These are phyloP conservation scores for Panthera uncia DNA, from an alignment of 2,113 vertebrate species.

Conservation along the genomic window DNA sequence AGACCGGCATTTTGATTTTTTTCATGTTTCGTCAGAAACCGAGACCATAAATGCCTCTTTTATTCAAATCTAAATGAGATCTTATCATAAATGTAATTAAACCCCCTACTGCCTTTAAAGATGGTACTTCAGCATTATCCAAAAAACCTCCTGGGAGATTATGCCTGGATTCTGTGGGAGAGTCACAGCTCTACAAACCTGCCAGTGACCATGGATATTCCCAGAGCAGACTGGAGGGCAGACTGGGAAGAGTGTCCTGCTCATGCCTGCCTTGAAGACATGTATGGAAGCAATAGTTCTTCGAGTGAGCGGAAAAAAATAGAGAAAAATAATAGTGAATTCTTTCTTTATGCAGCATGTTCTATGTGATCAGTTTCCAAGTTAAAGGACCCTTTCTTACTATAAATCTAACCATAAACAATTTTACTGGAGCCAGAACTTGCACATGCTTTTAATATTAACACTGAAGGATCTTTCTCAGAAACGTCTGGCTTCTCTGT, in stretches of 20 bases:
- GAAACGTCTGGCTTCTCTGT: neutral
- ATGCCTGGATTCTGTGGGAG: neutral
- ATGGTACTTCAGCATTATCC: neutral
- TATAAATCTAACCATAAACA: conserved; percentile 67
- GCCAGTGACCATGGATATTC: fast-evolving
- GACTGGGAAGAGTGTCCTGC: neutral
- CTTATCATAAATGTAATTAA: neutral
- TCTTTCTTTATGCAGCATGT: conserved; percentile 43
- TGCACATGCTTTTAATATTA: conserved; percentile 61
- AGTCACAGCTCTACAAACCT: neutral
- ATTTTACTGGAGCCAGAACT: conserved; percentile 55
- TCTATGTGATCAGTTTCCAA: conserved; percentile 61
- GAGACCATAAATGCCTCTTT: neutral
- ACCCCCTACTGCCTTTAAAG: neutral
- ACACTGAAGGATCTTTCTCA: conserved; percentile 20
- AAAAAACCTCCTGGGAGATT: neutral
- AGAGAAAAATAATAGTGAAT: conserved; percentile 34
- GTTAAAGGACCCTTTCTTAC: conserved; percentile 27
- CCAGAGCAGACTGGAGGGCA: neutral
- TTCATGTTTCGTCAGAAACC: conserved; percentile 42
- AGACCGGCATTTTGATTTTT: neutral
- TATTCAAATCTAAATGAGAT: conserved; percentile 19
- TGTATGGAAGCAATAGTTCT: neutral
- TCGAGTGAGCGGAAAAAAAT: neutral
- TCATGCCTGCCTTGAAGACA: neutral